Evolutionary conservation across 2,888 invertebrate genomes (phyloP).

Genomic region (Tanypteryx hageni): DNA sequence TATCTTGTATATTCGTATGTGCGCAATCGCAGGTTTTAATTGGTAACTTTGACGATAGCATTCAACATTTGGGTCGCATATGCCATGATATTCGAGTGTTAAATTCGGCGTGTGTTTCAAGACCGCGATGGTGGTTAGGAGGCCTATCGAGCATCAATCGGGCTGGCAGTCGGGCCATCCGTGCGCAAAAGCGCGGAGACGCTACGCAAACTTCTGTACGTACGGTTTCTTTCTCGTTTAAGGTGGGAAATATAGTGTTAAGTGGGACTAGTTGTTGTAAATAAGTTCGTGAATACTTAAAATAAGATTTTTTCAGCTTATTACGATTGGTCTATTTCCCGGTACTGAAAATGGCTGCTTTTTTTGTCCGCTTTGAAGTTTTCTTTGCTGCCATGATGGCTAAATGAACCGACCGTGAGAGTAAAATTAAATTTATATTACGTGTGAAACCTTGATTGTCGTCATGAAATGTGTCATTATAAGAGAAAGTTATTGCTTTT

Average conservation of each 20-base stretch:
- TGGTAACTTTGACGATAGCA: slow-evolving; percentile 36
- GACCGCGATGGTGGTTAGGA: slow-evolving; percentile 68
- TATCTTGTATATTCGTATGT: slow-evolving; percentile 51
- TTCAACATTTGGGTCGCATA: slow-evolving; percentile 65
- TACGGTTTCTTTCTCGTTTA: slow-evolving; percentile 68
- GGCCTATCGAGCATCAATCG: slow-evolving; percentile 69
- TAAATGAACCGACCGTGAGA: slow-evolving; percentile 67
- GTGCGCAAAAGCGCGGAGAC: slow-evolving; percentile 69
- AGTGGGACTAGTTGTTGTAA: slow-evolving; percentile 35
- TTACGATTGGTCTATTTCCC: slow-evolving; percentile 65
- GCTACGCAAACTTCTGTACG: slow-evolving; percentile 67
- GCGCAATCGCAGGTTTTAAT: slow-evolving; percentile 39
- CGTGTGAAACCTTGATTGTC: slow-evolving; percentile 32
- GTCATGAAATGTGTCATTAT: background rate
- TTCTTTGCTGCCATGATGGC: slow-evolving; percentile 70
- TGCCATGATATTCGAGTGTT: slow-evolving; percentile 68
- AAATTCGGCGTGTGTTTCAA: slow-evolving; percentile 68
- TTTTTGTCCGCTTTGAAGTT: slow-evolving; percentile 69
- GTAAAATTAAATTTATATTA: slow-evolving; percentile 55
- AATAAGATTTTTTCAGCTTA: slow-evolving; percentile 11
- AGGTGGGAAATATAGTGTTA: slow-evolving; percentile 68
- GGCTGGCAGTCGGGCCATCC: slow-evolving; percentile 68
- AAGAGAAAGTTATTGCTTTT: background rate
- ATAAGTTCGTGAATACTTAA: slow-evolving; percentile 53
- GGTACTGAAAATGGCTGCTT: slow-evolving; percentile 69